Conservation (phyloP, 2,113 vertebrate genomes). For the Mionectes macconnelli region DNA sequence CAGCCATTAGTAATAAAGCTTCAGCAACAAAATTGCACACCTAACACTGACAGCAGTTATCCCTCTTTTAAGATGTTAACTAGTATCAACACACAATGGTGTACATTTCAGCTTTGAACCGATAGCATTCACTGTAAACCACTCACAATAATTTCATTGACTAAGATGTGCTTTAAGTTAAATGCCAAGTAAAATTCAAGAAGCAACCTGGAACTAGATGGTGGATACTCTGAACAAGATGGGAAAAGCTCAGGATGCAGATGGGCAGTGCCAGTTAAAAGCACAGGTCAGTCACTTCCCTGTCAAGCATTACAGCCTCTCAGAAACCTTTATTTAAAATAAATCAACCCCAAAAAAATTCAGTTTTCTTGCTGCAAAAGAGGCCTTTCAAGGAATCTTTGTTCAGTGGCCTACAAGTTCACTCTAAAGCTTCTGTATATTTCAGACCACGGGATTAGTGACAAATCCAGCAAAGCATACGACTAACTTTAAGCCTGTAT, state of each 20-base stretch:
- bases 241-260: background rate
- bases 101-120: background rate
- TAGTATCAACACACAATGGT: background rate
- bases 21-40: background rate
- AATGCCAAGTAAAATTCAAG: background rate
- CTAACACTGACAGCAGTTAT: background rate
- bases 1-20: background rate
- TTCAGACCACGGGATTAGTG: slow-evolving; percentile 14
- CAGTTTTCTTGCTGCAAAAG: background rate
- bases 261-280: background rate
- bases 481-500: slow-evolving; percentile 40
- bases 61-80: background rate
- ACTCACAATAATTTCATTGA: background rate
- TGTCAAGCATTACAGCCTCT: background rate
- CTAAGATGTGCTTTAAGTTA: background rate
- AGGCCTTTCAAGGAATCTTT: background rate
- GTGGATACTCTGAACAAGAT: background rate
- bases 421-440: background rate
- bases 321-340: background rate
- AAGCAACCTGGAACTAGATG: background rate
- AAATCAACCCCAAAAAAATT: background rate
- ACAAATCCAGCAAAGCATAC: slow-evolving; percentile 12
- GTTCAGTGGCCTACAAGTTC: background rate
- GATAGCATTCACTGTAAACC: background rate
- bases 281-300: background rate